Evolutionary conservation across 2,113 vertebrate genomes (phyloP).

Genomic region (Andinoacara biseriatus): DNA sequence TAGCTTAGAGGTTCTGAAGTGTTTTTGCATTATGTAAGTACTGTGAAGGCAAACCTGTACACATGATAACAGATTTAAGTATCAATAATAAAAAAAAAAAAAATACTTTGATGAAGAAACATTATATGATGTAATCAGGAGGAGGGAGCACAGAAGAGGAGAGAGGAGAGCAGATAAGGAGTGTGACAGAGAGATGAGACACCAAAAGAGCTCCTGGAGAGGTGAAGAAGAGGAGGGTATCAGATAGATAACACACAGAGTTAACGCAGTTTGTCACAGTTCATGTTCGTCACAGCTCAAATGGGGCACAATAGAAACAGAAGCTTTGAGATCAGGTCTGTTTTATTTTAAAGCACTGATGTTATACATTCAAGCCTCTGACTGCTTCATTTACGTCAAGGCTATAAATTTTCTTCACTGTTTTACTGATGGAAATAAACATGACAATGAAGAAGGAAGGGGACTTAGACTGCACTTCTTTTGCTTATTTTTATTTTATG

Average conservation of each 20-base stretch:
- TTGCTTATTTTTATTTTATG: background rate
- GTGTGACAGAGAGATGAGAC: conserved; percentile 3
- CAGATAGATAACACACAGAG: conserved; percentile 1
- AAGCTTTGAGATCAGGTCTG: background rate
- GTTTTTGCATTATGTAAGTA: conserved; percentile 1
- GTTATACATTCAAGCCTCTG: background rate
- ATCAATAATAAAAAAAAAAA: background rate
- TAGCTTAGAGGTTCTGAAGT: background rate
- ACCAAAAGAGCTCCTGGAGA: conserved; percentile 9
- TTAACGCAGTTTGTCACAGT: conserved; percentile 9
- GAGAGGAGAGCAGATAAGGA: background rate
- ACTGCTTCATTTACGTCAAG: background rate
- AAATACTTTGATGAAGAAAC: background rate
- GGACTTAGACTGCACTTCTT: background rate
- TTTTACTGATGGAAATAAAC: background rate
- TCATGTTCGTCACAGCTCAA: background rate
- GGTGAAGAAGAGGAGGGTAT: conserved; percentile 13
- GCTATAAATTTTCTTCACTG: background rate
- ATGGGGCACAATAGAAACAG: background rate
- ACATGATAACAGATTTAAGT: background rate
- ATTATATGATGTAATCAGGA: background rate
- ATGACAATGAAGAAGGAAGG: background rate
- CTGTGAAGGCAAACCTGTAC: background rate
- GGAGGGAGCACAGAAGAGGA: background rate
- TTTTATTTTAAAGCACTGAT: background rate